Conservation (phyloP, 53 echinoderm and acorn worm species). For the Luidia sarsii region DNA sequence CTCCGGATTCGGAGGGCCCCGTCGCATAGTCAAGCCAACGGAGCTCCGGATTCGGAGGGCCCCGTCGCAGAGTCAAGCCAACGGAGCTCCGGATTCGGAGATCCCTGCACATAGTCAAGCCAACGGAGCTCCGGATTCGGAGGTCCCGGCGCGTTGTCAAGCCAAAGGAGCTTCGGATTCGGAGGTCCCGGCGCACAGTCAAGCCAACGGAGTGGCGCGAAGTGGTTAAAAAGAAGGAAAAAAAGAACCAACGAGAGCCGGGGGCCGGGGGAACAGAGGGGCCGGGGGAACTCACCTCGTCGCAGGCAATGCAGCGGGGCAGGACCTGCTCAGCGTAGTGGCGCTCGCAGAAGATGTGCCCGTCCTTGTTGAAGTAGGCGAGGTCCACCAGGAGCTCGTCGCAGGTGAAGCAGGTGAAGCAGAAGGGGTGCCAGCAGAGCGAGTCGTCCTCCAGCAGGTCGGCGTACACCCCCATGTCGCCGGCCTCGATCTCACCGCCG, state of each 20-base stretch:
- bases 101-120: too few relatives aligned
- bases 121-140: too few relatives aligned
- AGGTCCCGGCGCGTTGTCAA: too few relatives aligned
- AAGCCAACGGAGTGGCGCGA: too few relatives aligned
- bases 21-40: too few relatives aligned
- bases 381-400: constrained; percentile 88
- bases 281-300: constrained; percentile 72
- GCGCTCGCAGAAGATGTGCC: constrained; percentile 93
- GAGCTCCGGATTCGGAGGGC: too few relatives aligned
- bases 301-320: constrained; percentile 93
- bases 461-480: constrained; percentile 90
- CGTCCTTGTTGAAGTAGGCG: constrained; percentile 92
- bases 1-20: too few relatives aligned
- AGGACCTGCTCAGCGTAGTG: constrained; percentile 97
- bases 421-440: constrained; percentile 90
- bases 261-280: neutral
- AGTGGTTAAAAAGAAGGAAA: neutral
- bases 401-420: constrained; percentile 90
- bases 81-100: too few relatives aligned
- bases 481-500: constrained; percentile 93
- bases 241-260: neutral
- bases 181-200: too few relatives aligned
- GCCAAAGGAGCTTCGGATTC: too few relatives aligned
- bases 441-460: constrained; percentile 88
- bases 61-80: too few relatives aligned